These are phyloP conservation scores for Vanessa atalanta DNA, from an alignment of 1,140 invertebrate genomes.

Conservation along the genomic window DNA sequence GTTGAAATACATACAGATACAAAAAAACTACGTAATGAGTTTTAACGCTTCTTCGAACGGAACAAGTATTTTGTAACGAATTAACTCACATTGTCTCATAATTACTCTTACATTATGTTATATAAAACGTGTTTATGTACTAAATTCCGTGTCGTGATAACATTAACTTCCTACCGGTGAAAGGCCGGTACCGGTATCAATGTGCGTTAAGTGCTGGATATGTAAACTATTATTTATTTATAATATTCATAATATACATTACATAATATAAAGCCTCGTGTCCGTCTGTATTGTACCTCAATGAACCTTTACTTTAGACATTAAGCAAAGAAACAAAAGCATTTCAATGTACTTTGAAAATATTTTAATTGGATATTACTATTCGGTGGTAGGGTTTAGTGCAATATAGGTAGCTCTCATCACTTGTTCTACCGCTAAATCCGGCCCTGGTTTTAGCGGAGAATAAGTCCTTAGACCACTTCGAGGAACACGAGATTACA, in stretches of 20 bases:
- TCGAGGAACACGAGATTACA: too few relatives aligned
- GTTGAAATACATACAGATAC: neutral
- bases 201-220: slow-evolving; percentile 4
- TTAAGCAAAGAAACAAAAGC: too few relatives aligned
- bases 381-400: too few relatives aligned
- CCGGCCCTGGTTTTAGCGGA: too few relatives aligned
- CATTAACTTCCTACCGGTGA: slow-evolving; percentile 17
- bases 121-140: neutral
- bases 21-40: slow-evolving; percentile 11
- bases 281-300: neutral
- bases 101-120: neutral
- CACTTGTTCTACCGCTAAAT: too few relatives aligned
- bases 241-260: neutral
- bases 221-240: neutral
- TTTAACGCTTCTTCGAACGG: neutral
- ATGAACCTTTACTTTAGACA: too few relatives aligned
- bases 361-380: too few relatives aligned
- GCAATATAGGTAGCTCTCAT: too few relatives aligned
- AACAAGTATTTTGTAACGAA: slow-evolving; percentile 11
- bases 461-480: too few relatives aligned
- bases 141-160: slow-evolving; percentile 11
- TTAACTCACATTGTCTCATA: slow-evolving; percentile 20
- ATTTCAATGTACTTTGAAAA: too few relatives aligned
- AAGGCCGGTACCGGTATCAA: slow-evolving; percentile 11
- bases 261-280: neutral